Base-by-base conservation (phyloP, 2,797 vertebrate genomes). In the Sebastes wilsoni region DNA sequence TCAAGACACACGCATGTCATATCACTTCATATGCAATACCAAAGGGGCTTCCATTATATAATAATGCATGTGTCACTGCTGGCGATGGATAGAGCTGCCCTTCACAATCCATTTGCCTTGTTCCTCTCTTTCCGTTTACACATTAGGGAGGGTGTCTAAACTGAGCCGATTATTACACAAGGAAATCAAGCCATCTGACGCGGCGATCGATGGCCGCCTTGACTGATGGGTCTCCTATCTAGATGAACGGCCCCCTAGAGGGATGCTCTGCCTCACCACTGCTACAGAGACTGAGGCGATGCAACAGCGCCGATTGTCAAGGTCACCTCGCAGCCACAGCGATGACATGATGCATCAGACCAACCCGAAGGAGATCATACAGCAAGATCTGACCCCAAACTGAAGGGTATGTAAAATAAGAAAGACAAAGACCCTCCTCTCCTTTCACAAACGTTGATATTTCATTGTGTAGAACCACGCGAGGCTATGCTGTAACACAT, bases 201-300 rank as follows among this genome's bases (percentile, higher is more conserved):
- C 22, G 27, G 36, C 81, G 91, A 95, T 96, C 95, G 95, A 95
- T 95, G 92, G 80, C 77, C 61, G 70, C 77, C 83, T 80, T 94
- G 93, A 96, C 91, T 91, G 96, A 96, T 95, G 92, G 91, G 75
- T 91, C 92, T 92, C 87, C 87, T 89, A 93, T 94, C 92, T 84
- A 83, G 94, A 94, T 91, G 92, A 94, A 94, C 80, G 66, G 84
- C 87, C 80, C 95, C 92, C 93, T 22, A 9, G 94, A 90, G 92
- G 90, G 85, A 82, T n/a, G 65, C 85, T 87, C 81, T 82, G 87
- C 89, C 77, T 85, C 70, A 34, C 73, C 16, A 55, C 75, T 83
- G 84, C 79, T 77, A 38, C 86, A 87, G 72, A 89, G 83, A 84
- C 55, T 1, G 81, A 55, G 28, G 69, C 59, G 76, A 59, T 82